These are phyloP conservation scores for Pyrocephalus nanus DNA, from an alignment of 2,797 vertebrate species.

Conservation along the genomic window DNA sequence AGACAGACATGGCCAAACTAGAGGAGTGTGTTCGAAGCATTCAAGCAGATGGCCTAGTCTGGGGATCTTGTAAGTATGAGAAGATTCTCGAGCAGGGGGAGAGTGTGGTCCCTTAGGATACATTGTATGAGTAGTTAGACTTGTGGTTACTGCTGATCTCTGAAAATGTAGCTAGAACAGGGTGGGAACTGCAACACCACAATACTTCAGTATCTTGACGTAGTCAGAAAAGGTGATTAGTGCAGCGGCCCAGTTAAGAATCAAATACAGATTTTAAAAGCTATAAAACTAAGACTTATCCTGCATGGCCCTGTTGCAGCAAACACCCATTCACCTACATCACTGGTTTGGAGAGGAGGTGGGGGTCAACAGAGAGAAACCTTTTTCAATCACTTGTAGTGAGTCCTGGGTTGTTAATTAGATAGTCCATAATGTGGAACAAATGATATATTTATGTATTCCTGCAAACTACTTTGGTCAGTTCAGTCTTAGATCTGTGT, in stretches of 20 bases:
- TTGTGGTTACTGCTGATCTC: background rate
- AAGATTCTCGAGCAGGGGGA: background rate
- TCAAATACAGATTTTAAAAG: background rate
- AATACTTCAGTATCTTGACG: background rate
- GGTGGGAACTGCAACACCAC: accelerated
- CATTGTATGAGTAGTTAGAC: accelerated
- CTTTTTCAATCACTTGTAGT: background rate
- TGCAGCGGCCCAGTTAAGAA: background rate
- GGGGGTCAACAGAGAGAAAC: background rate
- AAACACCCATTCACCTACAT: accelerated
- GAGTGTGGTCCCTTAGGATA: background rate
- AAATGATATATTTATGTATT: background rate
- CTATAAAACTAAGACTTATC: accelerated
- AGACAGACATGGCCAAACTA: constrained; percentile 94
- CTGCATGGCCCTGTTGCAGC: background rate
- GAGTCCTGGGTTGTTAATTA: background rate
- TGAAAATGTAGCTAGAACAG: background rate
- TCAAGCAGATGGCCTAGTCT: constrained; percentile 90
- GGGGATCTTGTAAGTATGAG: constrained; percentile 91
- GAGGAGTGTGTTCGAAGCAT: constrained; percentile 93
- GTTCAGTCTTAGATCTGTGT: background rate
- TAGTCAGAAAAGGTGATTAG: background rate
- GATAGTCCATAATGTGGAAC: accelerated
- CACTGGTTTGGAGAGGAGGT: background rate
- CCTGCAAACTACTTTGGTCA: background rate